phyloP scores from a whole-genome alignment of 2,888 invertebrate species.

The Lithodes maja region DNA sequence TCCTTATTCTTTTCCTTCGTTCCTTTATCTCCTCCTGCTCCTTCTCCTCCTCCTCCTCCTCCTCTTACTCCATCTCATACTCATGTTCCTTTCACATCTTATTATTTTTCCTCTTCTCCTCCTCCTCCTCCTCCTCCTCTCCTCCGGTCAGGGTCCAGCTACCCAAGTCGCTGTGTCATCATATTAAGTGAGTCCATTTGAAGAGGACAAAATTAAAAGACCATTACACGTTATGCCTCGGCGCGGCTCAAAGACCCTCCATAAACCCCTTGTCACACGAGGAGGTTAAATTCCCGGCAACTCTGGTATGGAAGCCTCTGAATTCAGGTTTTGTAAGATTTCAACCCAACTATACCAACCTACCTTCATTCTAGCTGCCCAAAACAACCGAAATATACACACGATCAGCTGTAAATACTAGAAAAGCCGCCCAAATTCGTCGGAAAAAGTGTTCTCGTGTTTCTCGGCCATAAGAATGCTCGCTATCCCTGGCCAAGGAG shows the following conservation, averaged over 20 bases:
- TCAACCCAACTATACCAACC: background rate
- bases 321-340: background rate
- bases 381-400: too few species aligned
- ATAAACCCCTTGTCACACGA: background rate
- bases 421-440: too few species aligned
- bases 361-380: background rate
- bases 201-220: conserved; percentile 60
- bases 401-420: too few species aligned
- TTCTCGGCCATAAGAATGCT: too few species aligned
- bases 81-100: background rate
- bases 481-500: too few species aligned
- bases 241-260: conserved; percentile 36
- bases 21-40: background rate
- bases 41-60: background rate
- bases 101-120: background rate
- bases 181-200: conserved; percentile 61
- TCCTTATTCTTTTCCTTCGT: conserved; percentile 14
- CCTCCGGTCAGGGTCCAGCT: background rate
- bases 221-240: conserved; percentile 56
- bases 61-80: background rate
- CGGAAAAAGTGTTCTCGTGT: too few species aligned
- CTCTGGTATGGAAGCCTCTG: background rate
- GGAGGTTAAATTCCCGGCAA: background rate
- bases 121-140: background rate
- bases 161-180: conserved; percentile 29